Evolutionary conservation across 2,888 invertebrate species (phyloP).

Genomic region (Ligdia adustata): DNA sequence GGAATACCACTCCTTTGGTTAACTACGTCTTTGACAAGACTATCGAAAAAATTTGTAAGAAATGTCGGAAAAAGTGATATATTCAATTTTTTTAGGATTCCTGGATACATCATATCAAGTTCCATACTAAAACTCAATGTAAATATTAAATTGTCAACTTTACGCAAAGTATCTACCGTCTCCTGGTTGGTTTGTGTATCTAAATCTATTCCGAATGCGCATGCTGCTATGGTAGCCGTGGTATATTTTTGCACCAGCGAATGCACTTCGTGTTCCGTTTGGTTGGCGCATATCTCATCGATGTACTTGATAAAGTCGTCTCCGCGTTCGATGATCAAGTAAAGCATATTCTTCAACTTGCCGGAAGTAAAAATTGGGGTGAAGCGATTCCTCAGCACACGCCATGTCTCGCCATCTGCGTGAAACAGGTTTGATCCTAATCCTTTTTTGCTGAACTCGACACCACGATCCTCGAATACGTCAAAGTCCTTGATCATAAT

Average conservation of each 20-base stretch:
- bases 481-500: constrained; percentile 60
- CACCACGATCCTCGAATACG: constrained; percentile 50
- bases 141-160: constrained; percentile 37
- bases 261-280: constrained; percentile 44
- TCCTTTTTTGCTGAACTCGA: constrained; percentile 51
- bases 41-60: constrained; percentile 42
- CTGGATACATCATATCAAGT: constrained; percentile 54
- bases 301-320: constrained; percentile 47
- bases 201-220: constrained; percentile 53
- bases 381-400: constrained; percentile 49
- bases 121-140: constrained; percentile 33
- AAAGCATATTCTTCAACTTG: constrained; percentile 62
- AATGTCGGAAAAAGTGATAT: constrained; percentile 40
- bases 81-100: constrained; percentile 45
- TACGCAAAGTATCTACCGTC: constrained; percentile 20
- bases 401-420: constrained; percentile 56
- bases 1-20: constrained; percentile 48
- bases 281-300: constrained; percentile 17
- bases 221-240: constrained; percentile 49
- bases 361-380: constrained; percentile 60
- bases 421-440: constrained; percentile 57
- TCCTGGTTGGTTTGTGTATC: constrained; percentile 38
- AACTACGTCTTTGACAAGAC: constrained; percentile 42
- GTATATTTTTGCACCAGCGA: constrained; percentile 48
- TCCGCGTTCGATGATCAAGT: constrained; percentile 48